A percentile compares a stretch with the other conserved stretches of the same genome.
Conservation (phyloP, 2,113 vertebrate genomes). For the Chaenogobius annularis region DNA sequence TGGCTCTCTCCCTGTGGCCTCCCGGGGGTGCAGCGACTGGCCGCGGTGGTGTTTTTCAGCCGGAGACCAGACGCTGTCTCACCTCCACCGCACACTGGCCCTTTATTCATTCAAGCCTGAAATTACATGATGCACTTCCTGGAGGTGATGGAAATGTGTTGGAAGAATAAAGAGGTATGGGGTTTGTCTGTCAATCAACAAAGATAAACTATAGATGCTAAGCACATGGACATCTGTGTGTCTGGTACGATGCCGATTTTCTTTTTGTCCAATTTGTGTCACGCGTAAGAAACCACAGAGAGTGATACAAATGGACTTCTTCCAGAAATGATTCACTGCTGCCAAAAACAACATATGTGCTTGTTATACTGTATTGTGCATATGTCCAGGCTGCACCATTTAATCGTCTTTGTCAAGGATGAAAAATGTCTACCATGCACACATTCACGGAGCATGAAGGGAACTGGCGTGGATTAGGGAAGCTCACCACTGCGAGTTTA, state of each 20-base stretch:
- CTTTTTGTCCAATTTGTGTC: slow-evolving; percentile 27
- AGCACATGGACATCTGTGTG: background rate
- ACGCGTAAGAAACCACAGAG: slow-evolving; percentile 20
- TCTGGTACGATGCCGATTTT: background rate
- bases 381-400: slow-evolving; percentile 20
- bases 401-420: slow-evolving; percentile 5
- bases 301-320: slow-evolving; percentile 44
- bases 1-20: slow-evolving; percentile 22
- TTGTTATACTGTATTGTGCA: slow-evolving; percentile 6
- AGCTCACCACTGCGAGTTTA: slow-evolving; percentile 5
- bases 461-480: background rate
- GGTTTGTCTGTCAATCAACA: slow-evolving; percentile 22
- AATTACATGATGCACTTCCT: slow-evolving; percentile 47
- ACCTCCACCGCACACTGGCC: slow-evolving; percentile 52
- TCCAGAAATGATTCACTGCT: slow-evolving; percentile 32
- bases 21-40: slow-evolving; percentile 51
- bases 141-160: slow-evolving; percentile 40
- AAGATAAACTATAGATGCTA: background rate
- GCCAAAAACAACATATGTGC: slow-evolving; percentile 42
- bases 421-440: slow-evolving; percentile 16
- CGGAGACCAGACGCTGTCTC: slow-evolving; percentile 65
- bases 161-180: slow-evolving; percentile 19
- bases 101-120: slow-evolving; percentile 59
- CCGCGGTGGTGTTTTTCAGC: slow-evolving; percentile 36
- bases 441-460: slow-evolving; percentile 9